These are phyloP conservation scores for Nyctibius grandis DNA, from an alignment of 2,797 vertebrate genomes.

Conservation along the genomic window DNA sequence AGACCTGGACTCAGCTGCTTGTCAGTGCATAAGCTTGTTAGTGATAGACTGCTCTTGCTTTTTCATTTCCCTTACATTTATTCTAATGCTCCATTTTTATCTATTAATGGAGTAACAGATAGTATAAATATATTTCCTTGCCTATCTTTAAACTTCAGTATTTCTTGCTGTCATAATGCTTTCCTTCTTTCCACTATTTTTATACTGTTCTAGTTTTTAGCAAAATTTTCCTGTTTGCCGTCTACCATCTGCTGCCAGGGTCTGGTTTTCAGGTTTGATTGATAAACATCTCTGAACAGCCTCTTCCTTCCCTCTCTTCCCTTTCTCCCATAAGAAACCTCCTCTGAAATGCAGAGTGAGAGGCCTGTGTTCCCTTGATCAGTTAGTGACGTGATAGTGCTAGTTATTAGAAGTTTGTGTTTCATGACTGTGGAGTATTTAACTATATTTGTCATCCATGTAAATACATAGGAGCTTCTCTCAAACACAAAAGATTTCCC, in stretches of 20 bases:
- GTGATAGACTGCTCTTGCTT: conserved; percentile 17
- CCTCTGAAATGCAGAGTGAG: background rate
- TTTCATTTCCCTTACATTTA: conserved; percentile 13
- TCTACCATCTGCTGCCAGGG: background rate
- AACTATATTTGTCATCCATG: background rate
- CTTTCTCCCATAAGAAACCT: background rate
- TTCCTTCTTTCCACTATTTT: conserved; percentile 1
- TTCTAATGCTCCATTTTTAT: conserved; percentile 37
- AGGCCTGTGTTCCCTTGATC: background rate
- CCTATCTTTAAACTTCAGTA: background rate
- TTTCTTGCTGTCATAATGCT: background rate
- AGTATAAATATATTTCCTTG: background rate
- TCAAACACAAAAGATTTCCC: background rate
- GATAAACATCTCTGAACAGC: background rate
- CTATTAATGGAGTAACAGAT: conserved; percentile 14
- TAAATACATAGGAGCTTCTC: background rate
- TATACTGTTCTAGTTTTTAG: background rate
- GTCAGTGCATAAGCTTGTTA: background rate
- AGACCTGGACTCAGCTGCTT: background rate
- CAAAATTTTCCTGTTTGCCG: background rate
- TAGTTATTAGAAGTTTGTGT: background rate
- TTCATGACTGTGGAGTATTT: background rate
- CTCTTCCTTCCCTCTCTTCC: background rate
- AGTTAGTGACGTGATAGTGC: background rate
- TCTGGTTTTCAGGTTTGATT: conserved; percentile 13